These are phyloP conservation scores for Oreotrochilus melanogaster DNA, from an alignment of 2,113 vertebrate genomes.

Conservation along the genomic window DNA sequence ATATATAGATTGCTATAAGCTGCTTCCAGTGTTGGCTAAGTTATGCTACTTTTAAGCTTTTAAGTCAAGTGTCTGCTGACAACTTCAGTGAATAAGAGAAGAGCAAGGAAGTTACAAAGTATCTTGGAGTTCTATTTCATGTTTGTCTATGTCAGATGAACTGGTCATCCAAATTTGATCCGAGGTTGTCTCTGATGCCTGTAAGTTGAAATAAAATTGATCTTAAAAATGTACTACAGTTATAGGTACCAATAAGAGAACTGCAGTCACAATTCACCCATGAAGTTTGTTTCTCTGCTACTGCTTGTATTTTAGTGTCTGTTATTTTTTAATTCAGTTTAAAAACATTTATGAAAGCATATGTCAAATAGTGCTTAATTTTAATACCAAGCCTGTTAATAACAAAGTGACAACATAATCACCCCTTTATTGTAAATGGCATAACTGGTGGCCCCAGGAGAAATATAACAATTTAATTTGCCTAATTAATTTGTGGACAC, in stretches of 20 bases:
- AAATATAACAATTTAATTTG: constrained; percentile 32
- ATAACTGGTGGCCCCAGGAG: constrained; percentile 27
- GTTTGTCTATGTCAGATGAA: not conserved
- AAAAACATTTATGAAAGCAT: constrained; percentile 44
- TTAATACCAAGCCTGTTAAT: constrained; percentile 44
- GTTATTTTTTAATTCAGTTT: constrained; percentile 66
- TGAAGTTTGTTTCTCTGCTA: not conserved
- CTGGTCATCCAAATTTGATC: not conserved
- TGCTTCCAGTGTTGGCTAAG: not conserved
- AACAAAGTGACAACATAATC: constrained; percentile 59
- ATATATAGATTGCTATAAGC: not conserved
- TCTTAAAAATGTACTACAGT: not conserved
- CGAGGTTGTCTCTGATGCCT: not conserved
- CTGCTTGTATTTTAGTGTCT: constrained; percentile 37
- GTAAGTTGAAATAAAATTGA: not conserved
- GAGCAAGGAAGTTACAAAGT: not conserved
- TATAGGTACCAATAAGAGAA: not conserved
- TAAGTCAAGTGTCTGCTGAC: not conserved
- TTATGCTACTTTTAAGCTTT: not conserved
- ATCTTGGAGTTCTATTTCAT: not conserved
- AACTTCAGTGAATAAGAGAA: not conserved
- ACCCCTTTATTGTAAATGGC: constrained; percentile 9
- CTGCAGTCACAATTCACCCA: not conserved
- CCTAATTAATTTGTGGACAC: constrained; percentile 16
- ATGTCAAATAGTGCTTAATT: constrained; percentile 65